These are phyloP conservation scores for Nasua narica DNA, from an alignment of 2,797 vertebrate genomes.

Conservation along the genomic window DNA sequence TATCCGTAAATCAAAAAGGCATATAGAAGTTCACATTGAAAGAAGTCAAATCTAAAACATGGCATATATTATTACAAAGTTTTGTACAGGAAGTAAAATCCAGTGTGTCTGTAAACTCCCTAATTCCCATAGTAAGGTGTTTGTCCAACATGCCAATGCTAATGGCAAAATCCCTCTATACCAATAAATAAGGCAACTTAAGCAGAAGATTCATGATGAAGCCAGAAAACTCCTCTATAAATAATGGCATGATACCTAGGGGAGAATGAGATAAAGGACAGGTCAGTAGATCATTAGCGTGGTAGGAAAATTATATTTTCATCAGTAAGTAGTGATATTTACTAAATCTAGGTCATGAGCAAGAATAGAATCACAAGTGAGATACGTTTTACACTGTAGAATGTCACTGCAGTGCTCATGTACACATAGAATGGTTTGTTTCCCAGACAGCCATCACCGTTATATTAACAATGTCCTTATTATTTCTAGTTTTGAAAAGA, in stretches of 20 bases:
- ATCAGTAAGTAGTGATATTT: slow-evolving; percentile 33
- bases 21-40: slow-evolving; percentile 56
- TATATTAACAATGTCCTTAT: slow-evolving; percentile 28
- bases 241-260: slow-evolving; percentile 29
- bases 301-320: slow-evolving; percentile 10
- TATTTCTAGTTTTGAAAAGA: slow-evolving; percentile 45
- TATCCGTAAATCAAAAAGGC: not conserved
- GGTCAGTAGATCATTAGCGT: slow-evolving; percentile 40
- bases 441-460: slow-evolving; percentile 54
- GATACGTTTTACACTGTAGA: slow-evolving; percentile 22
- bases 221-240: slow-evolving; percentile 39
- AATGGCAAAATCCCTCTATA: slow-evolving; percentile 62
- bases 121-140: slow-evolving; percentile 61
- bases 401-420: not conserved
- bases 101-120: slow-evolving; percentile 54
- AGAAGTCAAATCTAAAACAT: slow-evolving; percentile 59
- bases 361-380: slow-evolving; percentile 57
- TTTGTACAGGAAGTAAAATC: slow-evolving; percentile 43
- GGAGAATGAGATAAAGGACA: slow-evolving; percentile 31
- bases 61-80: slow-evolving; percentile 64
- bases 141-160: slow-evolving; percentile 56
- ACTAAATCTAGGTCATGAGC: slow-evolving; percentile 51
- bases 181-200: slow-evolving; percentile 66
- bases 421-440: slow-evolving; percentile 60
- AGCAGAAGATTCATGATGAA: slow-evolving; percentile 46